Percentiles rank a stretch among this genome's conserved stretches.
phyloP scores from a whole-genome alignment of 2,888 invertebrate species.

The Papilio protenor region DNA sequence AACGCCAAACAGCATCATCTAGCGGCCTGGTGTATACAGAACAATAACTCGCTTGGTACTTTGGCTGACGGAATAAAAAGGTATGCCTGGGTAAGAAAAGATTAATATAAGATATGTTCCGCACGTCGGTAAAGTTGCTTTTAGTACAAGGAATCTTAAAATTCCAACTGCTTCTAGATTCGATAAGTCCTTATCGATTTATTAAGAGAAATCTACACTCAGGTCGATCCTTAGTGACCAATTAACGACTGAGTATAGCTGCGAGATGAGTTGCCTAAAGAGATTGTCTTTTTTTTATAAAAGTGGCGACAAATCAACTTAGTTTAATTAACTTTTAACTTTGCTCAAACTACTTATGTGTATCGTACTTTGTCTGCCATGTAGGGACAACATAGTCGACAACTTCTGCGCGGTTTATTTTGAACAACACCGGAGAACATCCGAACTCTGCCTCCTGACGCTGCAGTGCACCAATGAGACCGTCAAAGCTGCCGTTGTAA shows the following conservation, averaged over 20 bases:
- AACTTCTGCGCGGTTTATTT: conserved; percentile 84
- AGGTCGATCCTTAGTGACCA: neutral
- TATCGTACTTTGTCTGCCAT: conserved; percentile 84
- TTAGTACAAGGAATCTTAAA: too few species aligned
- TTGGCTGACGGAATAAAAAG: conserved; percentile 88
- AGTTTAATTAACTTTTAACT: neutral
- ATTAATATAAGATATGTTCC: neutral
- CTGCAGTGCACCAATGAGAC: conserved; percentile 85
- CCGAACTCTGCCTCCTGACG: conserved; percentile 86
- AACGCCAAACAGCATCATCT: conserved; percentile 83
- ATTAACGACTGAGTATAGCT: neutral
- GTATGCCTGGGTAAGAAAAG: conserved; percentile 76
- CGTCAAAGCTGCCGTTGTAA: conserved; percentile 86
- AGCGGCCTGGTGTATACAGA: conserved; percentile 87
- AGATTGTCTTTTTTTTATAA: neutral
- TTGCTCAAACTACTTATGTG: neutral
- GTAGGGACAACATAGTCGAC: conserved; percentile 85
- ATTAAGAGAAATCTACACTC: too few species aligned
- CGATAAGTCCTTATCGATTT: too few species aligned
- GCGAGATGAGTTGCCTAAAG: neutral
- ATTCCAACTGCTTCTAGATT: neutral
- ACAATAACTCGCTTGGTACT: conserved; percentile 82
- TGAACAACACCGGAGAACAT: conserved; percentile 87
- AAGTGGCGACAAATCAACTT: neutral
- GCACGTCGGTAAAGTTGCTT: too few species aligned